Evolutionary conservation across 2,113 vertebrate genomes (phyloP).

Genomic region (Oryzias javanicus): DNA sequence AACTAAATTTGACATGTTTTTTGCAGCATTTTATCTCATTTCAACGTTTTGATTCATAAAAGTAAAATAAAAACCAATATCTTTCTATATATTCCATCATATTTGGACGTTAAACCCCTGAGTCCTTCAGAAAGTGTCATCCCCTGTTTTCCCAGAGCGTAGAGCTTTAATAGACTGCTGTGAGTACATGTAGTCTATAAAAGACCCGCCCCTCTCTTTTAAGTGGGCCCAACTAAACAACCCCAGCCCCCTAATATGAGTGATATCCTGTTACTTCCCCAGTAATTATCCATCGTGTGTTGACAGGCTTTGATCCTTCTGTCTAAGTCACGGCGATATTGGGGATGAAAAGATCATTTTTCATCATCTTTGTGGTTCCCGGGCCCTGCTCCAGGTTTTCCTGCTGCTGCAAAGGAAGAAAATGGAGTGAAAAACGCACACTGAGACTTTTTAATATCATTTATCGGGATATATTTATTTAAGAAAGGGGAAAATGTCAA

Average conservation of each 20-base stretch:
- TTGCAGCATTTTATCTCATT: no score
- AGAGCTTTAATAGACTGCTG: conserved; percentile 13
- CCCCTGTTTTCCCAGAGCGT: conserved; percentile 4
- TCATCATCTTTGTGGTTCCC: not conserved
- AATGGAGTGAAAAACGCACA: no score
- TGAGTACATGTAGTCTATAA: conserved; percentile 3
- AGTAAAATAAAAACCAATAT: no score
- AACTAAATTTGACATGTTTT: no score
- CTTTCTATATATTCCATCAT: not conserved
- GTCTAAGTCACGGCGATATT: not conserved
- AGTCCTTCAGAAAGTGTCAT: not conserved
- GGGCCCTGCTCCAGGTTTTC: conserved; percentile 15
- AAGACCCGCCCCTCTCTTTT: conserved; percentile 4
- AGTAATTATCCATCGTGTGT: conserved; percentile 16
- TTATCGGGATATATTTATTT: no score
- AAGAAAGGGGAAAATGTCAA: no score
- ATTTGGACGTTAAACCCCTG: not conserved
- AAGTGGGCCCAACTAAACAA: conserved; percentile 9
- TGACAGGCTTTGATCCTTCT: not conserved
- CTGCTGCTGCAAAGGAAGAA: not conserved
- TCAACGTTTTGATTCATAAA: no score
- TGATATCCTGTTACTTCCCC: conserved; percentile 16
- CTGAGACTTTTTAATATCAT: no score
- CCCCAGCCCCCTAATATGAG: not conserved
- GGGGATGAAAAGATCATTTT: not conserved